Conservation (phyloP, 2,797 vertebrate genomes). For the Phyllotis vaccarum region DNA sequence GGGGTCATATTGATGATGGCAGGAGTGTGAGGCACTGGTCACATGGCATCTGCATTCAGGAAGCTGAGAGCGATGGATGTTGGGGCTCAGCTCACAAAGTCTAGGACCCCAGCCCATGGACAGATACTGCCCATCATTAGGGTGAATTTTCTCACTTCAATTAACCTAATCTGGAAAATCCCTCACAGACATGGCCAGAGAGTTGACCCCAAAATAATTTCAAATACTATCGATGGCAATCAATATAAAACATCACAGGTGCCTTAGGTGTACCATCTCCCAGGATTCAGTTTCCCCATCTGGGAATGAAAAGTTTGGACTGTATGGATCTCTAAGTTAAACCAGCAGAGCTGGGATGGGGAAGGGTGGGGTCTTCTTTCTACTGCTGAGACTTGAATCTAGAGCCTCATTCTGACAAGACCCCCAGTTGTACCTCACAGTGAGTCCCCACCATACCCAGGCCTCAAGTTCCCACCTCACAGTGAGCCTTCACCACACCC, state of each 20-base stretch:
- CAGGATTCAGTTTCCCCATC: neutral
- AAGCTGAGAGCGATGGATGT: neutral
- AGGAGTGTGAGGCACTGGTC: neutral
- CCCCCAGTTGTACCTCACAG: neutral
- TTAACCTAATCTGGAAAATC: neutral
- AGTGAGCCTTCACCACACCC: neutral
- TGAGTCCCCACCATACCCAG: neutral
- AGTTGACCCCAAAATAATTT: neutral
- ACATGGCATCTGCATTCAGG: neutral
- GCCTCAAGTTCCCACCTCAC: neutral
- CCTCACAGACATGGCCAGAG: neutral
- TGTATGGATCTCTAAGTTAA: accelerated
- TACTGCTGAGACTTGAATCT: neutral
- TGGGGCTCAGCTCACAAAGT: neutral
- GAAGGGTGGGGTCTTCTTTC: neutral
- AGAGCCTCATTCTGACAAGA: neutral
- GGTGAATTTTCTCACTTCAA: neutral
- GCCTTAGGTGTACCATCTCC: neutral
- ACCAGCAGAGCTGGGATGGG: neutral
- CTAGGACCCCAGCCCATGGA: neutral
- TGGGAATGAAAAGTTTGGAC: neutral
- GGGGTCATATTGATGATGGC: neutral
- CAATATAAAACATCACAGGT: neutral
- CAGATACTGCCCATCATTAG: neutral
- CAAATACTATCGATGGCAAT: neutral